Base-by-base conservation (phyloP, 1,140 invertebrate species). In the Euura lappo region DNA sequence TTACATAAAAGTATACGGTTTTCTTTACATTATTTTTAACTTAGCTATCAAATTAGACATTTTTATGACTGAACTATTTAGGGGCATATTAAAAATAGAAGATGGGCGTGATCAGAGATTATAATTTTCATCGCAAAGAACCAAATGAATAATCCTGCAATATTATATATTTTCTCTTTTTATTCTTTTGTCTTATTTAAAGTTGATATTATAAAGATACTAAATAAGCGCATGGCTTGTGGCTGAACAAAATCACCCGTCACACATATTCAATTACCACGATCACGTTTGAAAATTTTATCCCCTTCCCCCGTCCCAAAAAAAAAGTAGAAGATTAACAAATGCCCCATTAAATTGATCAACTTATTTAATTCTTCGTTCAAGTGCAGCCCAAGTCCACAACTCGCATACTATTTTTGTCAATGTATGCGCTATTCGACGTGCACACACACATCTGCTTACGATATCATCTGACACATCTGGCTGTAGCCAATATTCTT, bases 381-480 rank as follows among this genome's bases (percentile, higher is more conserved):
- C 10, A 60, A 60, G 51, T 60, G 13, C 51, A 11, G 51, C 51
- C 51, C 51, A 60, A 60, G 51, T 60, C 51, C 51, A 11, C 10
- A 60, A 60, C 51, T 60, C 8, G 51, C 51, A 60, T n/a, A 60
- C 51, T 60, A n/a, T 60, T 60, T 60, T 60, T 60, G 51, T n/a
- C 51, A 60, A 60, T n/a, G 13, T 60, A 60, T 6, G 4, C 51
- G 13, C 51, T 6, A n/a, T 11, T 6, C 10, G 8, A 60, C 51
- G 13, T 6, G 6, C 51, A 60, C 51, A 60, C 28, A 28, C 28
- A 28, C 28, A 28, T 28, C 0, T 0, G 28, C 28, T 28, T 28
- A 28, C 28, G 28, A 28, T 28, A 28, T 1, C 28, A 28, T 28
- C 28, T 28, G 28, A 28, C 28, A 28, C 28, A 28, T 28, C 1